Evolutionary conservation across 2,888 invertebrate genomes (phyloP).

Genomic region (Aphidius colemani): DNA sequence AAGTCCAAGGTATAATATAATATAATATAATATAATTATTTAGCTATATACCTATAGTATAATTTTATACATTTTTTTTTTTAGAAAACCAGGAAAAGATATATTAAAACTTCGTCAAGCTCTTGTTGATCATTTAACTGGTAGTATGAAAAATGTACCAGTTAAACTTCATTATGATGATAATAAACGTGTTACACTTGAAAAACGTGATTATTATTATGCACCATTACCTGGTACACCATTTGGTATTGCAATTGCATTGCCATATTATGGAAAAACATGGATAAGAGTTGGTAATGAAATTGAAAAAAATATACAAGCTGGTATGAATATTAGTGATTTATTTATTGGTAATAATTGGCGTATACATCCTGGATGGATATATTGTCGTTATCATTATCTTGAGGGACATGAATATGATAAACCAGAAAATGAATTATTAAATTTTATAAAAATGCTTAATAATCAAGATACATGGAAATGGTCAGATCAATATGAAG

Average conservation of each 20-base stretch:
- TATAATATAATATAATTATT: too few species aligned
- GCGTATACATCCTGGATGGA: conserved; percentile 87
- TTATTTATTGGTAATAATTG: conserved; percentile 76
- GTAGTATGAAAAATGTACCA: conserved; percentile 69
- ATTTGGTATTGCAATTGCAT: conserved; percentile 83
- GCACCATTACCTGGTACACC: conserved; percentile 82
- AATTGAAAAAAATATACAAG: conserved; percentile 70
- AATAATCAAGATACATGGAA: conserved; percentile 63
- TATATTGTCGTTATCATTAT: conserved; percentile 87
- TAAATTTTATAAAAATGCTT: conserved; percentile 76
- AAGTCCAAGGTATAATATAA: conserved; percentile 64
- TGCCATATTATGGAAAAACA: conserved; percentile 82
- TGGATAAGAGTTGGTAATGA: conserved; percentile 70
- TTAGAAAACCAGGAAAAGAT: conserved; percentile 50
- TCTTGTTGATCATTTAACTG: conserved; percentile 73
- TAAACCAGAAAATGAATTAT: conserved; percentile 75
- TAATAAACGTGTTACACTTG: conserved; percentile 81
- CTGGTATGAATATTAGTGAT: conserved; percentile 72
- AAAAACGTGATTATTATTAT: conserved; percentile 82
- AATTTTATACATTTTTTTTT: too few species aligned
- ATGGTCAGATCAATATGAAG: conserved; percentile 69
- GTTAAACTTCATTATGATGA: conserved; percentile 84
- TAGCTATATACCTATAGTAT: too few species aligned
- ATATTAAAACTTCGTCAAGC: conserved; percentile 66
- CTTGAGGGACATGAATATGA: conserved; percentile 76